A percentile compares a stretch with the other conserved stretches of the same genome.
Conservation (phyloP, 2,113 vertebrate species). For the Empidonax traillii region DNA sequence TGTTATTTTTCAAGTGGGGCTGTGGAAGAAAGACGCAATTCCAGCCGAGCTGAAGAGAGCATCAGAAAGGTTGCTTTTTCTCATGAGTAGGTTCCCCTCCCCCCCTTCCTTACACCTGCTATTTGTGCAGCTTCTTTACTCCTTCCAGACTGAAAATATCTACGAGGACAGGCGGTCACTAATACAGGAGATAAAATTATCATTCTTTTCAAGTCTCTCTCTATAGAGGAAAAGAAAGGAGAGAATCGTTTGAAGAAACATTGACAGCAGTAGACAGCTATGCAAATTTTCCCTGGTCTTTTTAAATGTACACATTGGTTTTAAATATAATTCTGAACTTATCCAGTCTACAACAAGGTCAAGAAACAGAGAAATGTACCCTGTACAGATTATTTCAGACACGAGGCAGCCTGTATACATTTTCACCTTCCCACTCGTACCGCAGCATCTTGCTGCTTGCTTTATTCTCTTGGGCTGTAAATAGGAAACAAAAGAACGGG, state of each 20-base stretch:
- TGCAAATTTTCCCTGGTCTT: conserved; percentile 31
- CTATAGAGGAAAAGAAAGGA: background rate
- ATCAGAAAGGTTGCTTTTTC: background rate
- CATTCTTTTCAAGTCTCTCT: conserved; percentile 11
- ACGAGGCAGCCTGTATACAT: conserved; percentile 21
- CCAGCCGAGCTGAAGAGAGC: background rate
- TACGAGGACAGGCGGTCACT: conserved; percentile 11
- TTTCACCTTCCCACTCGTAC: conserved; percentile 59
- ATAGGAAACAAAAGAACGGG: conserved; percentile 24
- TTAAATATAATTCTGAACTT: conserved; percentile 61
- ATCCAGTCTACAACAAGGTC: conserved; percentile 42
- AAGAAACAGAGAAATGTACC: conserved; percentile 39
- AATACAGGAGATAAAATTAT: conserved; percentile 34
- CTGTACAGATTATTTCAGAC: conserved; percentile 52
- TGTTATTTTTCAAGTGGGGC: background rate
- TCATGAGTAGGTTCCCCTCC: accelerated
- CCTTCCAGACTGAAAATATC: conserved; percentile 23
- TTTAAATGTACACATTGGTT: conserved; percentile 18
- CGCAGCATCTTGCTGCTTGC: conserved; percentile 13
- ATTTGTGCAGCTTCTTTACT: background rate
- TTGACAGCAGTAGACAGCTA: conserved; percentile 17
- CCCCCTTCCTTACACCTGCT: background rate
- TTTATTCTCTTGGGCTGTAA: conserved; percentile 13
- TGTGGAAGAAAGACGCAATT: background rate
- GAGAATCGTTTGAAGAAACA: background rate